phyloP scores from a whole-genome alignment of 2,888 invertebrate genomes.

The Drosophila ustulata region DNA sequence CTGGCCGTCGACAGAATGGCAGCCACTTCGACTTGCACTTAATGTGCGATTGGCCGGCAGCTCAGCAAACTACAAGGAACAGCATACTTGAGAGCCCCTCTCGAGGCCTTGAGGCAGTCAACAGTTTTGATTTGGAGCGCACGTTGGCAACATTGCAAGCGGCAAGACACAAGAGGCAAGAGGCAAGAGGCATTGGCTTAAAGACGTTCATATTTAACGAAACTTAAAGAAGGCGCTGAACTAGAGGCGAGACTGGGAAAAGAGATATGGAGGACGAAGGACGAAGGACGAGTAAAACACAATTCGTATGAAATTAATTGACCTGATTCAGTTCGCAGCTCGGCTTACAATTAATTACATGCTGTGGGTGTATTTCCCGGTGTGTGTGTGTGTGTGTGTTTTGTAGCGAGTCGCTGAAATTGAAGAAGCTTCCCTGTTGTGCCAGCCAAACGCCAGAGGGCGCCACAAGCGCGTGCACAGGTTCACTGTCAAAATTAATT shows the following conservation, averaged over 20 bases:
- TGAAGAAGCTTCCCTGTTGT: constrained; percentile 51
- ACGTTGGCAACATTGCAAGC: constrained; percentile 29
- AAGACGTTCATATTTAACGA: constrained; percentile 35
- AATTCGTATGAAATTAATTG: constrained; percentile 81
- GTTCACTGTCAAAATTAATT: constrained; percentile 81
- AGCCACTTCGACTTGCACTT: constrained; percentile 62
- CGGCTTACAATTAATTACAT: constrained; percentile 83
- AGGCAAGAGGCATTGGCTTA: constrained; percentile 14
- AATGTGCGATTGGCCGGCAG: constrained; percentile 61
- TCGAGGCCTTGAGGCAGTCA: constrained; percentile 18
- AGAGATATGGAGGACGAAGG: not conserved
- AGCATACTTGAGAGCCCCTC: constrained; percentile 37
- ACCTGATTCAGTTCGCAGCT: constrained; percentile 81
- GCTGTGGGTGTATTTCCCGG: constrained; percentile 35
- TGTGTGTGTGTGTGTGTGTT: constrained; percentile 22
- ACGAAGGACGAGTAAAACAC: constrained; percentile 19
- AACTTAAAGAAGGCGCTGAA: constrained; percentile 30
- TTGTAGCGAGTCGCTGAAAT: constrained; percentile 41
- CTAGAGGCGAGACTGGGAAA: not conserved
- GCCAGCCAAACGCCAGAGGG: constrained; percentile 32
- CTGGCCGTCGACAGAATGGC: constrained; percentile 30
- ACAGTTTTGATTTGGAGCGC: constrained; percentile 54
- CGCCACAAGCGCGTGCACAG: constrained; percentile 64
- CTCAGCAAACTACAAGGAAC: constrained; percentile 49
- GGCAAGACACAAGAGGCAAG: not conserved